phyloP scores from a whole-genome alignment of 2,797 vertebrate species.

The Oreochromis grahami region DNA sequence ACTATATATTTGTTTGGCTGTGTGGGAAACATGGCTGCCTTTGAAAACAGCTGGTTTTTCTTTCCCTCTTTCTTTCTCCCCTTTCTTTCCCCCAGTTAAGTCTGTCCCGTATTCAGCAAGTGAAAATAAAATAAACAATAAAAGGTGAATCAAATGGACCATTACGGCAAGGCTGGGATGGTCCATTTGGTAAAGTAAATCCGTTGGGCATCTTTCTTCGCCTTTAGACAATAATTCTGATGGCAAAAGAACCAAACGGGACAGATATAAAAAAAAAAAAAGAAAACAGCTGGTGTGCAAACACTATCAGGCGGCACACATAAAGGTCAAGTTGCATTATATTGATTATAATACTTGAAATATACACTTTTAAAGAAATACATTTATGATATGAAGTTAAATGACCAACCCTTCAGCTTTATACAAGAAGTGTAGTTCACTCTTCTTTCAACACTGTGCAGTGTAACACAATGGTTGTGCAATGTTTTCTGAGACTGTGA shows the following conservation, averaged over 20 bases:
- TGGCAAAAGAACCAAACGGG: too few relatives aligned
- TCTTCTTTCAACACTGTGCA: rapidly evolving
- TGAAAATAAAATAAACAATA: too few relatives aligned
- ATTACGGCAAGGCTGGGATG: too few relatives aligned
- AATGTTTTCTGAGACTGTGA: background rate
- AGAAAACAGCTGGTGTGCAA: background rate
- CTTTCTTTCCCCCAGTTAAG: too few relatives aligned
- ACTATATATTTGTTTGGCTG: background rate
- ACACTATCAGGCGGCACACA: background rate
- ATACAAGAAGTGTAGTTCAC: background rate
- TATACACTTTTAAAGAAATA: background rate
- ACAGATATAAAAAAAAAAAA: too few relatives aligned
- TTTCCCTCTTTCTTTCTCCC: too few relatives aligned
- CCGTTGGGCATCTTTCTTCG: too few relatives aligned
- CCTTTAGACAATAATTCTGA: too few relatives aligned
- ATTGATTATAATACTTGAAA: background rate
- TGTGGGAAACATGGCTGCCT: background rate
- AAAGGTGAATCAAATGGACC: too few relatives aligned
- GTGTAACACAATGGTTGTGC: background rate
- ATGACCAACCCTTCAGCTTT: background rate
- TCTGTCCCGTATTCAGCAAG: too few relatives aligned
- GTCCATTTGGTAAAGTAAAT: too few relatives aligned
- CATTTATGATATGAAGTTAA: background rate
- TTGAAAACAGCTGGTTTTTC: background rate
- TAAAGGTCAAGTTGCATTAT: background rate